phyloP scores from a whole-genome alignment of 2,797 vertebrate species.

The Peromyscus melanophrys region DNA sequence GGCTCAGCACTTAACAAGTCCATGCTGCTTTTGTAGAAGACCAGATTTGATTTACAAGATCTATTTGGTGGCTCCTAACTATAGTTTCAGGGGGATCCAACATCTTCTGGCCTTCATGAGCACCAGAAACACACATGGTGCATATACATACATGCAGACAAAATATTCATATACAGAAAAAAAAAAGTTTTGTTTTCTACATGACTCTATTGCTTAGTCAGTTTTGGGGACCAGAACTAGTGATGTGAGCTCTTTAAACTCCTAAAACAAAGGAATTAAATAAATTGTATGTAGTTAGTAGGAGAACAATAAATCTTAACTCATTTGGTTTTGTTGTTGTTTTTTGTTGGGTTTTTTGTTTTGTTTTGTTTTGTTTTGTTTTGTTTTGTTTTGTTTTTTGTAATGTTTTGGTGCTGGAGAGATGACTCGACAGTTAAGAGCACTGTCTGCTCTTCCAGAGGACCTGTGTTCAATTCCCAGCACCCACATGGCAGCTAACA shows the following conservation, averaged over 20 bases:
- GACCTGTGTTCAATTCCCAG: not conserved
- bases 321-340: not conserved
- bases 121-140: not conserved
- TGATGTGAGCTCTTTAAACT: conserved; percentile 36
- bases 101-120: not conserved
- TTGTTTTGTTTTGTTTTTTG: not conserved
- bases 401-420: not conserved
- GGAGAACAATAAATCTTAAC: not conserved
- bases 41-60: not conserved
- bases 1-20: not conserved
- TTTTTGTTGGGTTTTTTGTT: too few species aligned
- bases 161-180: not conserved
- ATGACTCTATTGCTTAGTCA: not conserved
- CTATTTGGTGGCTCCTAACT: not conserved
- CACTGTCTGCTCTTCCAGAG: not conserved
- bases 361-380: too few species aligned
- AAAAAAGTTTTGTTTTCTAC: conserved; percentile 38
- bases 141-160: not conserved
- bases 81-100: not conserved
- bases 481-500: not conserved
- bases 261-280: not conserved
- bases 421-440: not conserved
- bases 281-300: not conserved
- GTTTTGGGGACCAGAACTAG: not conserved
- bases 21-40: not conserved